Conservation (phyloP, 1,140 invertebrate genomes). For the Eumaeus atala region DNA sequence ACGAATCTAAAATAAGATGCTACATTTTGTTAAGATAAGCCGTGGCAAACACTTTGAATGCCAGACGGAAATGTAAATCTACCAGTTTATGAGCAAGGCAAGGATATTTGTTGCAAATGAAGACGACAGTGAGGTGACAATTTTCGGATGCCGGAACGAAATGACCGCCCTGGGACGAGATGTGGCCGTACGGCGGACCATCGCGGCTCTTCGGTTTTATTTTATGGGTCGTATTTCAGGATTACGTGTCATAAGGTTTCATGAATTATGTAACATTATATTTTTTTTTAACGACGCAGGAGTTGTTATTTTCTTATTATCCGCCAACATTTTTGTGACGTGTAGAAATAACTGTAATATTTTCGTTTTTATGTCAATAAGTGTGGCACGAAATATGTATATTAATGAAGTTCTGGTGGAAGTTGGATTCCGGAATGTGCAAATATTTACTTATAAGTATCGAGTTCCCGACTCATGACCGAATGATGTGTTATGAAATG, state of each 20-base stretch:
- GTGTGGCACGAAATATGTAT: too few relatives aligned
- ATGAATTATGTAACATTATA: constrained; percentile 2
- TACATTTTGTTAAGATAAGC: background rate
- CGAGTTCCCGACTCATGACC: too few relatives aligned
- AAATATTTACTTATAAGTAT: too few relatives aligned
- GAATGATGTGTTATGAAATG: too few relatives aligned
- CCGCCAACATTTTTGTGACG: too few relatives aligned
- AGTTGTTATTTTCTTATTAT: background rate
- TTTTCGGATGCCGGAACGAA: constrained; percentile 52
- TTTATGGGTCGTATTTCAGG: constrained; percentile 28
- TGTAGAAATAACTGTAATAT: too few relatives aligned
- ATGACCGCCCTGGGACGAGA: constrained; percentile 50
- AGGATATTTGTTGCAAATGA: constrained; percentile 67
- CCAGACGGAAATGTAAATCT: constrained; percentile 56
- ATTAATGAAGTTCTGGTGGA: too few relatives aligned
- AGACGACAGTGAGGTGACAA: constrained; percentile 63
- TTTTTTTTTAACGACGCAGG: background rate
- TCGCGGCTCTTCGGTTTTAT: constrained; percentile 43
- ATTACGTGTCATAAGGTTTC: constrained; percentile 4
- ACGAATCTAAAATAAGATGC: too few relatives aligned
- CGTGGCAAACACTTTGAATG: constrained; percentile 24
- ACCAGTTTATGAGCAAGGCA: constrained; percentile 56
- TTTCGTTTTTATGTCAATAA: too few relatives aligned
- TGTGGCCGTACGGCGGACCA: constrained; percentile 24
- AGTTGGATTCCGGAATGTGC: too few relatives aligned